Evolutionary conservation across 1,140 invertebrate genomes (phyloP).

Genomic region (Halyomorpha halys): DNA sequence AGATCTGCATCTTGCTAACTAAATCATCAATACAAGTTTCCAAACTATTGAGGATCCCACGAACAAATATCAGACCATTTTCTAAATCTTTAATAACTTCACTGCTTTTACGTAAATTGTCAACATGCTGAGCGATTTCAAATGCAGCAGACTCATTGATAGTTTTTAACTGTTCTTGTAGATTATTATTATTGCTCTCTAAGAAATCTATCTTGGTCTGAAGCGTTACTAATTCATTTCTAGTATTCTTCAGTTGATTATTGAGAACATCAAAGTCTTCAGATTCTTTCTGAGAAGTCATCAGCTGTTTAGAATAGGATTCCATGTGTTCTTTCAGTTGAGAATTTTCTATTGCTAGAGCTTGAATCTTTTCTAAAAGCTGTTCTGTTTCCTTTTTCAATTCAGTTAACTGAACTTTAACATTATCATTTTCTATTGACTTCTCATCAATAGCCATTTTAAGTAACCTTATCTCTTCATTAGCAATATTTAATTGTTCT

Average conservation of each 20-base stretch:
- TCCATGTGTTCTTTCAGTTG: slow-evolving; percentile 28
- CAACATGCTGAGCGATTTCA: too few species aligned
- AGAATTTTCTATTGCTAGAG: slow-evolving; percentile 10
- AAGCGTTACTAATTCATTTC: neutral
- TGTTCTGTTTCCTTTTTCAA: neutral
- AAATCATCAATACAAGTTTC: too few species aligned
- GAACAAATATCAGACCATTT: neutral
- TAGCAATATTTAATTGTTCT: slow-evolving; percentile 31
- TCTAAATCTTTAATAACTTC: neutral
- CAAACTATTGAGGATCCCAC: too few species aligned
- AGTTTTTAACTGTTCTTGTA: too few species aligned
- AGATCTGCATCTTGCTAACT: too few species aligned
- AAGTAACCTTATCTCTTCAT: neutral
- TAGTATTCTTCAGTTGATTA: slow-evolving; percentile 31
- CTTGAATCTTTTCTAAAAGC: slow-evolving; percentile 13
- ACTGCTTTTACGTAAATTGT: too few species aligned
- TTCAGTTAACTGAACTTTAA: neutral
- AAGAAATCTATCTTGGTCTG: neutral
- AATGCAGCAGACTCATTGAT: too few species aligned
- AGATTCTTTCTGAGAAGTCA: slow-evolving; percentile 23
- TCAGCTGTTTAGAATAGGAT: slow-evolving; percentile 28
- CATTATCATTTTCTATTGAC: slow-evolving; percentile 1
- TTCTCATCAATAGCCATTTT: neutral
- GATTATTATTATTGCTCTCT: too few species aligned
- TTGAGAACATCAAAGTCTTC: too few species aligned